phyloP scores from a whole-genome alignment of 2,797 vertebrate genomes.

The Tragelaphus oryx region DNA sequence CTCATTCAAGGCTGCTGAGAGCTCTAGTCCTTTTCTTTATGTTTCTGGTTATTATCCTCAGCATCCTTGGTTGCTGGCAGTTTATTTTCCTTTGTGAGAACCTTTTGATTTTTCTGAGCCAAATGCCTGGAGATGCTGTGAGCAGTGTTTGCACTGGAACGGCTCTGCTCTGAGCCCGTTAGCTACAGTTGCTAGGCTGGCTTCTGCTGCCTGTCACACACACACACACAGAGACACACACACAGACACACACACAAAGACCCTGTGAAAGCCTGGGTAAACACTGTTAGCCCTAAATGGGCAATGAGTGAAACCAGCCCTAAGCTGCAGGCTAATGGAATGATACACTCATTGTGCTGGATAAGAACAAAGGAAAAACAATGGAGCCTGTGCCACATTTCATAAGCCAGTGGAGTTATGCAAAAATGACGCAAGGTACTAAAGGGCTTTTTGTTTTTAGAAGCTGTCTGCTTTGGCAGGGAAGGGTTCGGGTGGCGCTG shows the following conservation, averaged over 20 bases:
- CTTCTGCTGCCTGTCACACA: neutral
- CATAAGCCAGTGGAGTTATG: constrained; percentile 11
- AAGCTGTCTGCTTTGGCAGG: neutral
- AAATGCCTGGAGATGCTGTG: constrained; percentile 15
- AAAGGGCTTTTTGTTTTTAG: neutral
- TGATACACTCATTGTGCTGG: constrained; percentile 53
- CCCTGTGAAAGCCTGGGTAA: constrained; percentile 68
- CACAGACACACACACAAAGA: neutral
- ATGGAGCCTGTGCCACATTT: constrained; percentile 19
- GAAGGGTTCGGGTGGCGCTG: fast-evolving
- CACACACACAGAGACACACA: neutral
- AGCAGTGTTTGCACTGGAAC: constrained; percentile 49
- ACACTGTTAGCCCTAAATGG: constrained; percentile 67
- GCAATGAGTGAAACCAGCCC: constrained; percentile 48
- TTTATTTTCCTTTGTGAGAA: constrained; percentile 12
- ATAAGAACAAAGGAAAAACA: constrained; percentile 17
- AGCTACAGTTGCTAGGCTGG: constrained; percentile 64
- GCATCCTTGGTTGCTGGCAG: neutral
- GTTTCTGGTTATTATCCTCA: neutral
- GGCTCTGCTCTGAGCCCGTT: constrained; percentile 34
- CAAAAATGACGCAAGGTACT: neutral
- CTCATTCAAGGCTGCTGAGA: neutral
- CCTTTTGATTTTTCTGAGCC: neutral
- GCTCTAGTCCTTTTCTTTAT: neutral
- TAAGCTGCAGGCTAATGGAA: constrained; percentile 68